Conservation (phyloP, 2,113 vertebrate genomes). For the Serilophus lunatus region DNA sequence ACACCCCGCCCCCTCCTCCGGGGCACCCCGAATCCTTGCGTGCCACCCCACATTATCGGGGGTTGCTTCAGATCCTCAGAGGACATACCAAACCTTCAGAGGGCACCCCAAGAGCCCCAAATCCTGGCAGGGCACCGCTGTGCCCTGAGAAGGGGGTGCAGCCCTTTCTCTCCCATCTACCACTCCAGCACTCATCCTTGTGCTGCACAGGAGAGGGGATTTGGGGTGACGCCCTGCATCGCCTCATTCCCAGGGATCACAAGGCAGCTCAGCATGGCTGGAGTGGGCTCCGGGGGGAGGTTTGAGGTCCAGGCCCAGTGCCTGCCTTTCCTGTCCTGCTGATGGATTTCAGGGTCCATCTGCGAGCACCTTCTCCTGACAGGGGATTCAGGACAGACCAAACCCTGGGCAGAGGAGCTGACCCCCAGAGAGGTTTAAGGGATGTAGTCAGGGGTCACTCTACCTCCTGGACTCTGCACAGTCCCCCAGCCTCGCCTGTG, state of each 20-base stretch:
- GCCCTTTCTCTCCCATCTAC: rapidly evolving
- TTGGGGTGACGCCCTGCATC: neutral
- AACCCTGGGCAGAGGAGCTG: neutral
- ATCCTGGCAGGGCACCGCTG: neutral
- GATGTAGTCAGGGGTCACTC: neutral
- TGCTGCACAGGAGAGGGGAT: neutral
- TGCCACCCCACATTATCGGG: neutral
- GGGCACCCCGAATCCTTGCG: neutral
- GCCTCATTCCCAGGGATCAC: neutral
- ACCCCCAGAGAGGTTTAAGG: neutral
- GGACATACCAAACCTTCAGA: neutral
- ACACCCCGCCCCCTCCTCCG: no score
- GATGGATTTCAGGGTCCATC: neutral
- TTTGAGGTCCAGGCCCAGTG: rapidly evolving
- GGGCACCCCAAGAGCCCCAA: neutral
- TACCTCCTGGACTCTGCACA: neutral
- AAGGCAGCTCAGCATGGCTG: neutral
- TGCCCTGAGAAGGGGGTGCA: neutral
- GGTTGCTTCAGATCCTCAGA: neutral
- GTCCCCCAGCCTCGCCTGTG: rapidly evolving
- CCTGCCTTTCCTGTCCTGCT: neutral
- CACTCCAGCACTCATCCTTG: neutral
- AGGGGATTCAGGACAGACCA: neutral
- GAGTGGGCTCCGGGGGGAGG: no score
- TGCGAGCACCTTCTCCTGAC: neutral